Evolutionary conservation across 37 sponge, comb jelly and placozoan species (phyloP), one percentile per base, ranked within the genome.

Genomic region (Geodia barretti): DNA sequence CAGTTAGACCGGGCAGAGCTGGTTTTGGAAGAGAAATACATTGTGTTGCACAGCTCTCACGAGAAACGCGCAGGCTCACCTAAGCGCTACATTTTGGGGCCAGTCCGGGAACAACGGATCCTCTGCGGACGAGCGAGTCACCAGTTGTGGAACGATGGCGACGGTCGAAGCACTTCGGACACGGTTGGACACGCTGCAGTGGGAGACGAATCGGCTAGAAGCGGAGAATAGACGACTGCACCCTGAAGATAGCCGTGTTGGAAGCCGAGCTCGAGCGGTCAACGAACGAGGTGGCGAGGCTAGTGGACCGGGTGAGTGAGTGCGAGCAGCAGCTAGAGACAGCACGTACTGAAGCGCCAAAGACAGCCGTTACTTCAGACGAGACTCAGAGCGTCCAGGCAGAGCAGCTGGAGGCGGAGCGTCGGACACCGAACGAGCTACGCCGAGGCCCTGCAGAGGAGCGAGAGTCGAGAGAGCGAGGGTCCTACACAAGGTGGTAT

Each of bases 1-100:
- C n/a, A n/a, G n/a, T n/a, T n/a, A n/a, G n/a, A n/a, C n/a, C n/a
- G n/a, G n/a, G n/a, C n/a, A n/a, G n/a, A n/a, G n/a, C n/a, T n/a
- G n/a, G n/a, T n/a, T n/a, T n/a, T n/a, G n/a, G n/a, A n/a, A n/a
- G n/a, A n/a, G n/a, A n/a, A n/a, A n/a, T n/a, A n/a, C n/a, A n/a
- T n/a, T n/a, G n/a, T n/a, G n/a, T n/a, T n/a, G n/a, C n/a, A n/a
- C n/a, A n/a, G n/a, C n/a, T n/a, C n/a, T n/a, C n/a, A n/a, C n/a
- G n/a, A n/a, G n/a, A n/a, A n/a, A n/a, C n/a, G n/a, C n/a, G n/a
- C n/a, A n/a, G n/a, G n/a, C n/a, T n/a, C n/a, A n/a, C n/a, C n/a
- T n/a, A n/a, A n/a, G n/a, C 54, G 54, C 54, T 47, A 65, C 67
- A 65, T 65, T 65, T 65, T 9, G 67, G 67, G 67, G 67, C 67